phyloP scores from a whole-genome alignment of 2,888 invertebrate genomes.

The Branchipolynoe longqiensis region DNA sequence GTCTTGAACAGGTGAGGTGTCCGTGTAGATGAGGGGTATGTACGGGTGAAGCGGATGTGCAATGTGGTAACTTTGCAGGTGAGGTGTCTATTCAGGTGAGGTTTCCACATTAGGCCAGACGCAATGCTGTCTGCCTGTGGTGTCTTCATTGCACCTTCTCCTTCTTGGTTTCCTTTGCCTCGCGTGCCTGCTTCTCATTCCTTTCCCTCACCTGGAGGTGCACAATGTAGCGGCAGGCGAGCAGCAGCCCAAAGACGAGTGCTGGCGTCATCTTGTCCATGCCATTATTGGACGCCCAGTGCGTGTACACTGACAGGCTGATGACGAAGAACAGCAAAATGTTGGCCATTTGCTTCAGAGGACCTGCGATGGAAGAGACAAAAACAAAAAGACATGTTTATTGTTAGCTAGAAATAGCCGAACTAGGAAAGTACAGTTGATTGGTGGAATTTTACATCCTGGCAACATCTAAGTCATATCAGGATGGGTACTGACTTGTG shows the following conservation, averaged over 20 bases:
- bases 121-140: too few relatives aligned
- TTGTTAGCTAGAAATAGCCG: too few relatives aligned
- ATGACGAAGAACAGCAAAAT: conserved; percentile 91
- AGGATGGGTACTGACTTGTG: too few relatives aligned
- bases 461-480: too few relatives aligned
- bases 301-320: conserved; percentile 93
- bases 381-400: conserved; percentile 74
- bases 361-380: too few relatives aligned
- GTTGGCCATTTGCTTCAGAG: conserved; percentile 94
- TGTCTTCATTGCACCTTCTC: conserved; percentile 9
- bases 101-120: too few relatives aligned
- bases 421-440: too few relatives aligned
- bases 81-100: not conserved
- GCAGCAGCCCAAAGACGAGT: conserved; percentile 80
- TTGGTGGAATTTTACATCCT: too few relatives aligned
- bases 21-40: too few relatives aligned
- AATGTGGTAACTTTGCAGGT: not conserved
- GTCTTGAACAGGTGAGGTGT: too few relatives aligned
- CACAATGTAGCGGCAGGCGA: conserved; percentile 81
- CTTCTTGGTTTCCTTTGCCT: conserved; percentile 21
- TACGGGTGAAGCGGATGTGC: not conserved
- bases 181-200: conserved; percentile 60
- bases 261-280: conserved; percentile 81
- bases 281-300: conserved; percentile 79
- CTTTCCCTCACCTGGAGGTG: conserved; percentile 75